Base-by-base conservation (phyloP, 2,888 invertebrate genomes). In the Acheta domesticus region DNA sequence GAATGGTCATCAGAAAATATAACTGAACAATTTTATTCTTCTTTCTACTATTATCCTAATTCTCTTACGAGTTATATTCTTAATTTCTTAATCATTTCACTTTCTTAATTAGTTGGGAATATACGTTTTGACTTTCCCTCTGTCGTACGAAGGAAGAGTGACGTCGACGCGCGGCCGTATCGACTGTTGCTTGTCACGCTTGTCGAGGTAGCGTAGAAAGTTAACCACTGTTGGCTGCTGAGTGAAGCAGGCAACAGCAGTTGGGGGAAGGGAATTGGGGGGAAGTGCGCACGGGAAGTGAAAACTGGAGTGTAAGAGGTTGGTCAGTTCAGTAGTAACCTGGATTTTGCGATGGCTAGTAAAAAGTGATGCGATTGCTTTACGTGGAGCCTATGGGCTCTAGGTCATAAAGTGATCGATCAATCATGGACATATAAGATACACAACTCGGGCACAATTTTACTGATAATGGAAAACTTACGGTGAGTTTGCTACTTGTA, bases 131-230 rank as follows among this genome's bases (percentile, higher is more conserved):
- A 36, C 36, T 36, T 36, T 36, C 36, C 36, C 36, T 36, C 36
- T 8, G 36, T 36, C 36, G 36, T 36, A 36, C 36, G 8, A 36
- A 36, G 36, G 5, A 36, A 36, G 36, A 36, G 36, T 36, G 36
- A 36, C 36, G 36, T 36, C 62, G 62, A 62, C 62, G 62, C 1
- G n/a, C n/a, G 36, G 62, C 62, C 4, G n/a, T 19, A 62, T n/a
- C 62, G 62, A 62, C 16, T 62, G 62, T 62, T 62, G 62, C 62
- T 12, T 62, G 62, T 62, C 62, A 62, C 62, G 62, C 62, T 62
- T 12, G 62, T 62, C 62, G 62, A 14, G n/a, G 16, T 62, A n/a
- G 62, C 14, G n/a, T 62, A 14, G n/a, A n/a, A 62, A 62, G 62
- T 14, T 62, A 62, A n/a, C 14, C 14, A 62, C 62, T 14, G 14